A percentile compares a stretch with the other conserved stretches of the same genome.
Evolutionary conservation across 2,113 vertebrate species (phyloP).

Genomic region (Gorsachius goisagi): DNA sequence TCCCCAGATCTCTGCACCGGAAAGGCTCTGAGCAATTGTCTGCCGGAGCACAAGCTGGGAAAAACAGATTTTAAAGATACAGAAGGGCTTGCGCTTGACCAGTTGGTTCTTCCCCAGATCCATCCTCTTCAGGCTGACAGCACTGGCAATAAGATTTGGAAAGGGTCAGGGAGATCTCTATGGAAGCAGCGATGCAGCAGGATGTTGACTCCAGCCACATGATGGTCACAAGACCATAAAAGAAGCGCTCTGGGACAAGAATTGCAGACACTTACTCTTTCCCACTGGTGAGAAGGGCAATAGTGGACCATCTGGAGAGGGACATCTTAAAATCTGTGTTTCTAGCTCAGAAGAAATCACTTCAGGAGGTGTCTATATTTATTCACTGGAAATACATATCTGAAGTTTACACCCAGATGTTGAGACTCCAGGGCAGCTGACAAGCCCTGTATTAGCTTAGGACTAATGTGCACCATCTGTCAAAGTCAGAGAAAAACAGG

Average conservation of each 20-base stretch:
- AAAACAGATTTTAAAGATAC: not conserved
- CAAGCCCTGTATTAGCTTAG: not conserved
- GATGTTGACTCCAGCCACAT: not conserved
- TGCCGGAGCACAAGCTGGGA: not conserved
- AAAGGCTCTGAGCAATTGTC: not conserved
- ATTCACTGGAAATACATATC: not conserved
- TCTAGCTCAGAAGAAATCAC: not conserved
- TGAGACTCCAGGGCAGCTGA: not conserved
- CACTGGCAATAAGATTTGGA: not conserved
- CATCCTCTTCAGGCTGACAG: not conserved
- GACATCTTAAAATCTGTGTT: rapidly evolving
- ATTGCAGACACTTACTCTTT: not conserved
- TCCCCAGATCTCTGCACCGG: not conserved
- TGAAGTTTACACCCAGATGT: not conserved
- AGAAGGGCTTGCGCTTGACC: not conserved
- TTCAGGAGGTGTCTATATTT: not conserved
- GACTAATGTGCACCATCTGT: not conserved
- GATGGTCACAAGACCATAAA: not conserved
- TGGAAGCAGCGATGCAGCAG: not conserved
- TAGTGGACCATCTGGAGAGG: not conserved
- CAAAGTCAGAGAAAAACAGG: not conserved
- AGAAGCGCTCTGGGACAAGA: not conserved
- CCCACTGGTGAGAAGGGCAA: not conserved
- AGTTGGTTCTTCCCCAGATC: not conserved
- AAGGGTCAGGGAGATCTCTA: not conserved